phyloP scores from a whole-genome alignment of 2,797 vertebrate species.

The Pagetopsis macropterus region DNA sequence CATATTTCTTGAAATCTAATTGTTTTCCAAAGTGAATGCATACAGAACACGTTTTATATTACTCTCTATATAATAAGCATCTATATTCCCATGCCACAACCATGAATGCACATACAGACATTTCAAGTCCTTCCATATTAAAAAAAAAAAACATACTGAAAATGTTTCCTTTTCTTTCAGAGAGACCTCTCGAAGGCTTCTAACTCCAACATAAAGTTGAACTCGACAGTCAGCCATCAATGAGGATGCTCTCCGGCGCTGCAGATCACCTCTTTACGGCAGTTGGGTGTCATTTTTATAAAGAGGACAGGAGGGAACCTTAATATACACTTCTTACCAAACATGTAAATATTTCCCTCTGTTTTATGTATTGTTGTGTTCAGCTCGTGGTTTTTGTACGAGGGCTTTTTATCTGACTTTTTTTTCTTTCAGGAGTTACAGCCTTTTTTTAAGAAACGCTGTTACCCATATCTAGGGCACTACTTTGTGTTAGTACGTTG shows the following conservation, averaged over 20 bases:
- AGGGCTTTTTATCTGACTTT: slow-evolving; percentile 8
- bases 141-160: slow-evolving; percentile 1
- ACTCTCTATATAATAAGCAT: background rate
- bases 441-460: slow-evolving; percentile 7
- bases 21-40: background rate
- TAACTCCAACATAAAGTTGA: slow-evolving; percentile 84
- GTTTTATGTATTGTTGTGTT: slow-evolving; percentile 27
- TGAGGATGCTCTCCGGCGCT: slow-evolving; percentile 30
- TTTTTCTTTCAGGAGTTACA: slow-evolving; percentile 6
- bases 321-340: slow-evolving; percentile 38
- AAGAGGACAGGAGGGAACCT: slow-evolving; percentile 33
- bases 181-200: slow-evolving; percentile 90
- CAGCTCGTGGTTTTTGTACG: background rate
- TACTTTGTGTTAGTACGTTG: slow-evolving; percentile 30
- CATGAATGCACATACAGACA: background rate
- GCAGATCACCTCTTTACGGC: slow-evolving; percentile 3
- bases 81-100: background rate
- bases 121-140: background rate
- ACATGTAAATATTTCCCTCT: slow-evolving; percentile 58
- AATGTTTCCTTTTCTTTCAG: slow-evolving; percentile 71
- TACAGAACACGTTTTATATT: background rate
- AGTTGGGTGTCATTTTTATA: slow-evolving; percentile 11
- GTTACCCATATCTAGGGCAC: slow-evolving; percentile 11
- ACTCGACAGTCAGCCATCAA: slow-evolving; percentile 87
- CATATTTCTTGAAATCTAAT: background rate